Evolutionary conservation across 2,888 invertebrate genomes (phyloP).

Genomic region (Acanthosepion esculentum): DNA sequence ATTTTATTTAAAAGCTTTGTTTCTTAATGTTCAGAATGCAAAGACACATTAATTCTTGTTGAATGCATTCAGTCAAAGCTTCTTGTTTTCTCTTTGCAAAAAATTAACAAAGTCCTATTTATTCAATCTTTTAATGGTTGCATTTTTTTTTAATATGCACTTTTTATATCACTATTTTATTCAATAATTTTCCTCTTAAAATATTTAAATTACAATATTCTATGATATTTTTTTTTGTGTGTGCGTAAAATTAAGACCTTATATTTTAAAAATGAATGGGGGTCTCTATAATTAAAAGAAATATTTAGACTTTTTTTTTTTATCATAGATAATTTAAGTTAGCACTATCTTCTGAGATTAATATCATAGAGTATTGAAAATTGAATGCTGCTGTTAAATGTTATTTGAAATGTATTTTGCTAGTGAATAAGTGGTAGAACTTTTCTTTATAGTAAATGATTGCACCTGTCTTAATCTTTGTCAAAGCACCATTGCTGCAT

Average conservation of each 20-base stretch:
- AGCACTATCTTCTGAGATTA: background rate
- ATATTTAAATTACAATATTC: background rate
- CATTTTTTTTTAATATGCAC: background rate
- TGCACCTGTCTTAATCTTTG: slow-evolving; percentile 2
- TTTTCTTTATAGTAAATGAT: slow-evolving; percentile 6
- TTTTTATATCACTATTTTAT: slow-evolving; percentile 13
- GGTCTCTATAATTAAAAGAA: background rate
- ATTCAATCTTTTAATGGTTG: background rate
- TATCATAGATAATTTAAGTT: background rate
- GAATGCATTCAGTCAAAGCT: slow-evolving; percentile 12
- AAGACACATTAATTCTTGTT: background rate
- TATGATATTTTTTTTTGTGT: background rate
- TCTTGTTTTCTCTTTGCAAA: background rate
- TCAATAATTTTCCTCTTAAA: background rate
- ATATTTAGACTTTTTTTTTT: background rate
- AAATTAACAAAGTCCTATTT: slow-evolving; percentile 23
- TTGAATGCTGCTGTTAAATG: background rate
- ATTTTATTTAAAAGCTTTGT: no score
- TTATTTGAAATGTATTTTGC: background rate
- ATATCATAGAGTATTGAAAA: slow-evolving; percentile 33
- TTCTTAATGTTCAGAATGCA: background rate
- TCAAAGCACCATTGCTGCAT: slow-evolving; percentile 8
- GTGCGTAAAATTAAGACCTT: background rate
- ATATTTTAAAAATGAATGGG: no score
- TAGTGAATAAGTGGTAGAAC: background rate